Evolutionary conservation across 1,140 invertebrate genomes (phyloP).

Genomic region (Ceratitis capitata): DNA sequence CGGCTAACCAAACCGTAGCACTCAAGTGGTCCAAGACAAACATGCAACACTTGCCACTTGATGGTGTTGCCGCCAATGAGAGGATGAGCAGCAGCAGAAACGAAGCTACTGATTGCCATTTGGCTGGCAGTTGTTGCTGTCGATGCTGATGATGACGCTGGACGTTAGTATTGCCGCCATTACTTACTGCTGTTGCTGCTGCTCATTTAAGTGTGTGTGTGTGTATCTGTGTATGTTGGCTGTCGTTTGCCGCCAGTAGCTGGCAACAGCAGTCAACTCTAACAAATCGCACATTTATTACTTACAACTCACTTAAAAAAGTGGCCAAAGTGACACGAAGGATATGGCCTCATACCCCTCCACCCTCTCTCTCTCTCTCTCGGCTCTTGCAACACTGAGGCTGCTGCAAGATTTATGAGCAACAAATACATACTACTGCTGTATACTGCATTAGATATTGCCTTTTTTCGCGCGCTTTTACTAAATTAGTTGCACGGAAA

Average conservation of each 20-base stretch:
- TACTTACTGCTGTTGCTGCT: not conserved
- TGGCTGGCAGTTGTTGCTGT: not conserved
- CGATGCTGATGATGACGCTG: not conserved
- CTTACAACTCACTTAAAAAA: conserved; percentile 32
- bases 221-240: too few relatives aligned
- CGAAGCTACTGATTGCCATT: not conserved
- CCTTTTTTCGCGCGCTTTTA: not conserved
- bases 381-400: not conserved
- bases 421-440: not conserved
- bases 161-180: not conserved
- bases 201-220: too few relatives aligned
- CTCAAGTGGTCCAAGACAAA: not conserved
- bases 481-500: not conserved
- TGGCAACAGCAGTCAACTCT: conserved; percentile 12
- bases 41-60: not conserved
- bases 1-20: not conserved
- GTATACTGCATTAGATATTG: too few relatives aligned
- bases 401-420: conserved; percentile 5
- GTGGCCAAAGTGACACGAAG: not conserved
- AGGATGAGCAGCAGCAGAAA: not conserved
- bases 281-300: conserved; percentile 33
- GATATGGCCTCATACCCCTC: not conserved
- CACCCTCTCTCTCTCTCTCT: too few relatives aligned
- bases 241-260: conserved; percentile 9
- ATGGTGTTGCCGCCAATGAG: not conserved